Evolutionary conservation across 1,140 invertebrate species (phyloP), one percentile per base, ranked within the genome.

Genomic region (Lepidurus couesii): DNA sequence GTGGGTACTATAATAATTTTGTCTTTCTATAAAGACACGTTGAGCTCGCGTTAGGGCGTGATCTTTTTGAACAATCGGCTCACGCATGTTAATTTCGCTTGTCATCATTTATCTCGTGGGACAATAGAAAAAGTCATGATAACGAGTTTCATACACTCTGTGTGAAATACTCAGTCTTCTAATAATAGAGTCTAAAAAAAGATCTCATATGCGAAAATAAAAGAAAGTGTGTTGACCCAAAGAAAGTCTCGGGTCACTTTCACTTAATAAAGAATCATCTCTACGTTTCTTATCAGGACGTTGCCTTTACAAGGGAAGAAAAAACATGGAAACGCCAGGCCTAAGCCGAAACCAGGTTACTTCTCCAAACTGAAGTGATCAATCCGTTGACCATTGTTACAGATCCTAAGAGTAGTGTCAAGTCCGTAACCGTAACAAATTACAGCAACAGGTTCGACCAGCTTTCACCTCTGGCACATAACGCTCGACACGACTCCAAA

Each of bases 161-260:
- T 34, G 34, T 34, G 34, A 34, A 34, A 34, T 34, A 21, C 53
- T 65, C 7, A 47, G 53, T 16, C n/a, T 65, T 13, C 53, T 65
- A 21, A 65, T n/a, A 13, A 65, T n/a, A 65, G n/a, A 9, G 8
- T n/a, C 53, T 65, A 16, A 65, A 65, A 65, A 21, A 21, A n/a
- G 16, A 65, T 65, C 16, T 65, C 16, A 13, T 65, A 65, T 9
- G 13, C 7, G 53, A 65, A 16, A 16, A 4, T 5, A 65, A 65
- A 65, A 65, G 53, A 65, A 65, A 65, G 53, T 65, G 4, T 7
- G 16, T 65, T 65, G n/a, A 65, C 13, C 53, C 13, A 21, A 65
- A 11, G 53, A 65, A n/a, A 16, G 53, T 65, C 53, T 65, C 13
- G 21, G 47, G 53, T 65, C 53, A 65, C 53, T 65, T 65, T 65